Percentiles rank a stretch among this genome's conserved stretches.
Evolutionary conservation across 1,140 invertebrate species (phyloP).

Genomic region (Sitodiplosis mosellana): DNA sequence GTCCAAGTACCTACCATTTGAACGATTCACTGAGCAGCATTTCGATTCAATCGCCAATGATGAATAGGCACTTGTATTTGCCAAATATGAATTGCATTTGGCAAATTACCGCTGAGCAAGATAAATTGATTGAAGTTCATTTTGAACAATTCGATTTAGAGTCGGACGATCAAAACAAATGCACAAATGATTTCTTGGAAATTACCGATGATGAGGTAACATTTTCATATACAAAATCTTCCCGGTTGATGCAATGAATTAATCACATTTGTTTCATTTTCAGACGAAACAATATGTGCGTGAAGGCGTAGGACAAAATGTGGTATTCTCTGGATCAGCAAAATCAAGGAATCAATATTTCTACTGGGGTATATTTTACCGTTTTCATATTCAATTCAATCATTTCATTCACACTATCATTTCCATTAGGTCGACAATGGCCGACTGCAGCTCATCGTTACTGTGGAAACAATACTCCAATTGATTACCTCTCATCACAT

Average conservation of each 20-base stretch:
- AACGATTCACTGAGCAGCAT: slow-evolving; percentile 1
- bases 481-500: slow-evolving; percentile 26
- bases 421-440: background rate
- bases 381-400: background rate
- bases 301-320: slow-evolving; percentile 23
- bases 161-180: slow-evolving; percentile 21
- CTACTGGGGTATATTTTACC: slow-evolving; percentile 2
- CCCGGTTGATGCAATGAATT: background rate
- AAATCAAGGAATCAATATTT: slow-evolving; percentile 5
- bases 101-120: slow-evolving; percentile 24
- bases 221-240: background rate
- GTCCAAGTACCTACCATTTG: slow-evolving; percentile 1
- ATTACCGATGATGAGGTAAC: slow-evolving; percentile 13
- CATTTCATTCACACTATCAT: background rate
- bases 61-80: slow-evolving; percentile 24
- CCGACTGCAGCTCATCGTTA: slow-evolving; percentile 9
- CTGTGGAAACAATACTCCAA: slow-evolving; percentile 19
- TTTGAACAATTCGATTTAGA: slow-evolving; percentile 37
- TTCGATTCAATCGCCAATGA: slow-evolving; percentile 1
- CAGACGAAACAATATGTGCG: slow-evolving; percentile 20
- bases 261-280: background rate
- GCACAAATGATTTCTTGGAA: slow-evolving; percentile 25
- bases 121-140: slow-evolving; percentile 27
- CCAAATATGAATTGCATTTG: slow-evolving; percentile 36
- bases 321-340: slow-evolving; percentile 14